phyloP scores from a whole-genome alignment of 2,888 invertebrate genomes.

The Eupithecia exiguata region DNA sequence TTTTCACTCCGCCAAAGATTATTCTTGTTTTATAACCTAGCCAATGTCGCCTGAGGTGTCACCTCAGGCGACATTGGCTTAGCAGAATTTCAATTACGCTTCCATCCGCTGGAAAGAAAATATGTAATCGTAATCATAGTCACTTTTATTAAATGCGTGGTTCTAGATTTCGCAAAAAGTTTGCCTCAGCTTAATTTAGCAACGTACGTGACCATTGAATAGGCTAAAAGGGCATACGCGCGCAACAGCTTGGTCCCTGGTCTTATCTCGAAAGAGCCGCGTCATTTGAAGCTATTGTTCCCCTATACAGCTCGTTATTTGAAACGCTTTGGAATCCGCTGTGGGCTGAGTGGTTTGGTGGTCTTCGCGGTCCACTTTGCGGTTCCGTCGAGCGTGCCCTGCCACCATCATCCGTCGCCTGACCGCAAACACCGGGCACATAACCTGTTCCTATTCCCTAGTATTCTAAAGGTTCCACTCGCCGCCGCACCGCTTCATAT shows the following conservation, averaged over 20 bases:
- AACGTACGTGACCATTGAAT: conserved; percentile 73
- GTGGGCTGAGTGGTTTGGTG: conserved; percentile 55
- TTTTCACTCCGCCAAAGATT: conserved; percentile 59
- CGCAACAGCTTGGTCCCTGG: conserved; percentile 55
- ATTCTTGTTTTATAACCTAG: conserved; percentile 54
- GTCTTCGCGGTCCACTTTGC: conserved; percentile 68
- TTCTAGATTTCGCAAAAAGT: conserved; percentile 33
- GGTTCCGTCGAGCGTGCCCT: conserved; percentile 62
- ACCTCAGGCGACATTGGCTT: conserved; percentile 10
- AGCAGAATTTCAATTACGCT: conserved; percentile 57
- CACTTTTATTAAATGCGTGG: background rate
- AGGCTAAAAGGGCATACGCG: conserved; percentile 48
- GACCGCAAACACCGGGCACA: conserved; percentile 73
- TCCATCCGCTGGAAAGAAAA: conserved; percentile 35
- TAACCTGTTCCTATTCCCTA: conserved; percentile 67
- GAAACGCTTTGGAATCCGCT: conserved; percentile 60
- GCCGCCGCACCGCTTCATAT: background rate
- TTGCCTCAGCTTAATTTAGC: conserved; percentile 47
- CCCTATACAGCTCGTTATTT: conserved; percentile 63
- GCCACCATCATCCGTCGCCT: conserved; percentile 62
- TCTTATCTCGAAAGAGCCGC: conserved; percentile 62
- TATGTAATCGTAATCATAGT: background rate
- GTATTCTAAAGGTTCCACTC: conserved; percentile 16
- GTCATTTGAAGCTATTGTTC: conserved; percentile 68
- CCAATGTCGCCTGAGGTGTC: conserved; percentile 43